These are phyloP conservation scores for Acinonyx jubatus DNA, from an alignment of 2,113 vertebrate species.

Conservation along the genomic window DNA sequence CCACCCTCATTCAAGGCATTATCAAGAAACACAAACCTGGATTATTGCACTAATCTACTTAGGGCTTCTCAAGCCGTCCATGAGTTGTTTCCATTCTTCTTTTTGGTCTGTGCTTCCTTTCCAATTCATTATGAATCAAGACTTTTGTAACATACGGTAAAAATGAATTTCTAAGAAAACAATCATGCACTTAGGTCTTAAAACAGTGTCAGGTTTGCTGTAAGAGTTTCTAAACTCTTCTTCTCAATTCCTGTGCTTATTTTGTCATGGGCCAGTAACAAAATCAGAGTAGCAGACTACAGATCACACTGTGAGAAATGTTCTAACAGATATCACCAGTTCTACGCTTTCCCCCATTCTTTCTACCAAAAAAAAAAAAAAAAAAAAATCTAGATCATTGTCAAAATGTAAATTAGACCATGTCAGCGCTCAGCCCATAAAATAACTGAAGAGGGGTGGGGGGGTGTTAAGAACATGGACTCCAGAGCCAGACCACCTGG, in stretches of 20 bases:
- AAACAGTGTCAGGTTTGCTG: background rate
- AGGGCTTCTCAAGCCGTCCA: background rate
- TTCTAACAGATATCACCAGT: background rate
- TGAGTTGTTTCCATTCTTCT: background rate
- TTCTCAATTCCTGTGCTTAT: background rate
- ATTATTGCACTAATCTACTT: background rate
- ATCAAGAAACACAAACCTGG: background rate
- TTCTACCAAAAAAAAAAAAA: background rate
- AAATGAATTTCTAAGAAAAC: background rate
- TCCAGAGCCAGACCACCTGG: background rate
- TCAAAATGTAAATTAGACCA: background rate
- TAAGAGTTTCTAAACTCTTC: background rate
- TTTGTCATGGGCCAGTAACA: background rate
- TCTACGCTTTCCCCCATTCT: background rate
- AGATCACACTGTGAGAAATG: background rate
- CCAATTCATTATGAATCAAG: background rate
- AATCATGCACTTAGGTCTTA: background rate
- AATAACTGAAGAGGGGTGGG: background rate
- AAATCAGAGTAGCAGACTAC: background rate
- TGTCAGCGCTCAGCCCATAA: background rate
- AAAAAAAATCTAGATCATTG: background rate
- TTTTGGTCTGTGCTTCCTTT: background rate
- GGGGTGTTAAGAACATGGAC: background rate
- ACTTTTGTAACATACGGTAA: background rate
- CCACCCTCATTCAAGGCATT: background rate